Conservation (phyloP, 1,140 invertebrate genomes). For the Aphelinus certus region DNA sequence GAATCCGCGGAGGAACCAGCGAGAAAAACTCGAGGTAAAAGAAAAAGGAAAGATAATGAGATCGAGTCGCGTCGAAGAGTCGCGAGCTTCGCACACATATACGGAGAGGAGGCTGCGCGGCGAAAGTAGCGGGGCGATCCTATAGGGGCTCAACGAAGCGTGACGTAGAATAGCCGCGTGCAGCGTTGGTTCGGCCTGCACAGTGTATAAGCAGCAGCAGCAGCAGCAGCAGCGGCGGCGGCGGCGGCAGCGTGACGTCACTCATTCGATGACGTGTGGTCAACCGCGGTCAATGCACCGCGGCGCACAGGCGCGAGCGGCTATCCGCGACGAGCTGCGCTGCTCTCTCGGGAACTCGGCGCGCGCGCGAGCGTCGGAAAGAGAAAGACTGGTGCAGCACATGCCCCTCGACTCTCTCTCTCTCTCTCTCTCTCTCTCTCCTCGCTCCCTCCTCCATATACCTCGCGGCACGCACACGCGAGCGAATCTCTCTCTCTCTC, state of each 20-base stretch:
- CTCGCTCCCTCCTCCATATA: neutral
- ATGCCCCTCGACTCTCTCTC: constrained; percentile 39
- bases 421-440: neutral
- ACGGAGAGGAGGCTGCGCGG: constrained; percentile 41
- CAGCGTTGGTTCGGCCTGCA: neutral
- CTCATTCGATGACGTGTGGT: constrained; percentile 67
- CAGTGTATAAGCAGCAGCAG: neutral
- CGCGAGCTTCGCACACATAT: too few species aligned
- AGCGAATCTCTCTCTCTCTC: neutral
- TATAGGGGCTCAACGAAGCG: constrained; percentile 54
- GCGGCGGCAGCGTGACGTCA: constrained; percentile 59
- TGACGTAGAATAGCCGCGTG: constrained; percentile 59
- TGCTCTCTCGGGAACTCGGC: too few species aligned
- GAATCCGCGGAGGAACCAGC: too few species aligned
- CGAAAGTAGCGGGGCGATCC: constrained; percentile 46
- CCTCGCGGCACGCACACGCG: neutral
- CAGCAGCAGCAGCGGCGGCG: neutral
- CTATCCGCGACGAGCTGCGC: neutral
- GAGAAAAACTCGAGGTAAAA: too few species aligned
- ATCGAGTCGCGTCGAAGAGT: too few species aligned
- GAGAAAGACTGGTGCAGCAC: constrained; percentile 41
- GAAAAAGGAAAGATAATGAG: too few species aligned
- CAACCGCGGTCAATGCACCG: constrained; percentile 67
- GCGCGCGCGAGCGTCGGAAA: constrained; percentile 33
- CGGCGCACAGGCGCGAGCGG: constrained; percentile 24